Percentiles rank a stretch among this genome's conserved stretches.
phyloP scores from a whole-genome alignment of 2,888 invertebrate species.

The Leptinotarsa juncta region DNA sequence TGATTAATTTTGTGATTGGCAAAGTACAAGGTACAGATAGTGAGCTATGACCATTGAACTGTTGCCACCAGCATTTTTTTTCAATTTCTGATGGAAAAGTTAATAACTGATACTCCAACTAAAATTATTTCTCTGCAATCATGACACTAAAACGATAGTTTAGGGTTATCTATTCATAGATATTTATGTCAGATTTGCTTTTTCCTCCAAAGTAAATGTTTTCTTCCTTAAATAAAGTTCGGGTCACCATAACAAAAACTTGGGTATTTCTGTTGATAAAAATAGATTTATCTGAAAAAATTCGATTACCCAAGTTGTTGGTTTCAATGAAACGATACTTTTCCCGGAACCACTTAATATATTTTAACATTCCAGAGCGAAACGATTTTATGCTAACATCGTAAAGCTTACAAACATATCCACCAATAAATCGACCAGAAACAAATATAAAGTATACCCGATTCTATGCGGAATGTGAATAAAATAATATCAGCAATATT shows the following conservation, averaged over 20 bases:
- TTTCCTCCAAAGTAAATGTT: constrained; percentile 1
- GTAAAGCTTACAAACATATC: not conserved
- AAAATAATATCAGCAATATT: not conserved
- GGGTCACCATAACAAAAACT: not conserved
- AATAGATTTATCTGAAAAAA: not conserved
- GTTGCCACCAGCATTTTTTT: too few species aligned
- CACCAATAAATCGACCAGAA: not conserved
- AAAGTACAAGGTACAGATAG: too few species aligned
- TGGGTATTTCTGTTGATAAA: not conserved
- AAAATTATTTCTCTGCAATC: too few species aligned
- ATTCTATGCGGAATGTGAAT: not conserved
- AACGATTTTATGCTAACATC: not conserved
- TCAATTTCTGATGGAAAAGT: too few species aligned
- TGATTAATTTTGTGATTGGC: too few species aligned
- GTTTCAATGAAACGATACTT: not conserved
- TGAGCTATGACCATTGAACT: too few species aligned
- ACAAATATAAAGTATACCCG: constrained; percentile 11
- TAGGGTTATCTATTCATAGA: too few species aligned
- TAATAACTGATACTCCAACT: too few species aligned
- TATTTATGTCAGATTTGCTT: not conserved
- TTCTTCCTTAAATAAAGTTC: not conserved
- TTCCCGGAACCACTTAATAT: not conserved
- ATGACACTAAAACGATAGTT: too few species aligned
- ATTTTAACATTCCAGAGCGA: not conserved
- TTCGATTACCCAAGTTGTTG: not conserved